phyloP scores from a whole-genome alignment of 1,140 invertebrate genomes.

The Lordiphosa stackelbergi region DNA sequence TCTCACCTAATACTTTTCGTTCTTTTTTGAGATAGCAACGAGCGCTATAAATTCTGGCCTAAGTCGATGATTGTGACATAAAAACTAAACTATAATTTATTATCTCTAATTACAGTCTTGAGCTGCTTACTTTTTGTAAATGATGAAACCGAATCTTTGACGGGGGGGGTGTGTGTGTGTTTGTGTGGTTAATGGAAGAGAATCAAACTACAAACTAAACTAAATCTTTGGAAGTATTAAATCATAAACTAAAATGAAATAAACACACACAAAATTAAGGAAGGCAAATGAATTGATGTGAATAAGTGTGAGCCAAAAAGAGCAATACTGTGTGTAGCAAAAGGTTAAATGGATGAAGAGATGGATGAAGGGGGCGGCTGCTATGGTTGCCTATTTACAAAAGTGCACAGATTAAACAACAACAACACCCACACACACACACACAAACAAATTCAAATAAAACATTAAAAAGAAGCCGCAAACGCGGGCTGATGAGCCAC shows the following conservation, averaged over 20 bases:
- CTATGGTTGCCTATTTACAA: constrained; percentile 50
- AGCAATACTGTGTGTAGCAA: constrained; percentile 1
- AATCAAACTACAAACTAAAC: constrained; percentile 60
- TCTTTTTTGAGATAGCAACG: constrained; percentile 24
- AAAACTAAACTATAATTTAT: constrained; percentile 33
- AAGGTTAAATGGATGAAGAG: constrained; percentile 2
- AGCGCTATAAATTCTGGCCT: constrained; percentile 28
- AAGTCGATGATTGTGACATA: constrained; percentile 20
- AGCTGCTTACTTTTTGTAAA: constrained; percentile 35
- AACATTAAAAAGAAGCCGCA: constrained; percentile 25
- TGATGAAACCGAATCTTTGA: constrained; percentile 38
- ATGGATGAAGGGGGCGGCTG: constrained; percentile 19
- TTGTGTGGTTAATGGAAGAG: constrained; percentile 29
- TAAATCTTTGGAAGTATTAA: constrained; percentile 71
- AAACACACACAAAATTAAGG: constrained; percentile 17
- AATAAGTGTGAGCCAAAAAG: constrained; percentile 8
- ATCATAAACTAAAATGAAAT: constrained; percentile 66
- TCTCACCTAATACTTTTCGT: constrained; percentile 42
- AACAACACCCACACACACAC: constrained; percentile 26
- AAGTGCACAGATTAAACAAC: constrained; percentile 36
- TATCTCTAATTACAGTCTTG: constrained; percentile 35
- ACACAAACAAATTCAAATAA: constrained; percentile 41
- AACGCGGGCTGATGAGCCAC: constrained; percentile 59
- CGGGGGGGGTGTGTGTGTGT: background rate
- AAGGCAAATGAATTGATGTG: constrained; percentile 21